phyloP scores from a whole-genome alignment of 2,113 vertebrate genomes.

The Chaenocephalus aceratus region DNA sequence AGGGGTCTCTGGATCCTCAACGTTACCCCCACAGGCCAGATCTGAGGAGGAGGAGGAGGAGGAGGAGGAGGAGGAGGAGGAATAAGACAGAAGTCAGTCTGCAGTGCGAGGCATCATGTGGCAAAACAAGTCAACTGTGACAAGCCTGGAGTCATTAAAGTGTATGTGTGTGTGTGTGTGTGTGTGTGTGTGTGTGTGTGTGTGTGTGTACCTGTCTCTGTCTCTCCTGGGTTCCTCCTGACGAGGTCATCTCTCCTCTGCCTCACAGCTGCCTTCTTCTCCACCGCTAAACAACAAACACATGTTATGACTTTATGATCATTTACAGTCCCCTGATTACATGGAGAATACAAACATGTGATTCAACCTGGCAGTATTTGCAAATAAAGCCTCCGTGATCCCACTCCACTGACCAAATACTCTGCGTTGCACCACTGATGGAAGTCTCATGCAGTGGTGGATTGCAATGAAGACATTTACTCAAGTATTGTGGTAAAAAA shows the following conservation, averaged over 20 bases:
- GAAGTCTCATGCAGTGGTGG: background rate
- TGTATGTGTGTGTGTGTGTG: background rate
- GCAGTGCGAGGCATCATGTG: constrained; percentile 33
- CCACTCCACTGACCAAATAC: background rate
- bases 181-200: too few species aligned
- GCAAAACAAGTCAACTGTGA: constrained; percentile 30
- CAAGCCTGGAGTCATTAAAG: constrained; percentile 23
- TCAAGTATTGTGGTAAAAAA: too few species aligned
- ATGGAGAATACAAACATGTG: background rate
- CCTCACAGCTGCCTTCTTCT: constrained; percentile 89
- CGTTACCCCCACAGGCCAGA: constrained; percentile 73
- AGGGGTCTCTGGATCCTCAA: constrained; percentile 73
- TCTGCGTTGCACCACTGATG: background rate
- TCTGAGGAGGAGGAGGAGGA: constrained; percentile 68
- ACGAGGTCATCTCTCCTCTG: constrained; percentile 89
- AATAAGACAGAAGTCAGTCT: constrained; percentile 3
- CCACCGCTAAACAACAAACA: constrained; percentile 81
- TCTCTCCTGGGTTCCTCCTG: constrained; percentile 88
- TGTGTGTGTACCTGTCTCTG: constrained; percentile 84
- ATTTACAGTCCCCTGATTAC: background rate
- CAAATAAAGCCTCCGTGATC: background rate
- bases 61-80: too few species aligned
- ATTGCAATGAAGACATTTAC: too few species aligned
- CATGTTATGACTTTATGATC: background rate
- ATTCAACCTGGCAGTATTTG: background rate